These are phyloP conservation scores for Himalopsyche kuldschensis DNA, from an alignment of 2,888 invertebrate genomes.

Conservation along the genomic window DNA sequence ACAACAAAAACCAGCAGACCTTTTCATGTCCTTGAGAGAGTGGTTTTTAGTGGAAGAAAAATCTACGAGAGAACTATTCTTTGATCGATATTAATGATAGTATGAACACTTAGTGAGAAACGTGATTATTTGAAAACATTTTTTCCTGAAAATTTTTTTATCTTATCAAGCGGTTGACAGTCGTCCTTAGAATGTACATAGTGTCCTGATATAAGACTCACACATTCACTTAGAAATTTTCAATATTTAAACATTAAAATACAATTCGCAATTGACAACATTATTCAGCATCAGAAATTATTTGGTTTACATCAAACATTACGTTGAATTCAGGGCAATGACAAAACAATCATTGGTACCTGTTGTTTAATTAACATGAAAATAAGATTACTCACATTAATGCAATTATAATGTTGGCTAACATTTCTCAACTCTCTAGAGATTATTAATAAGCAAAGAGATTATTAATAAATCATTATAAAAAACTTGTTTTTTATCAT, in stretches of 20 bases:
- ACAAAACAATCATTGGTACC: too few relatives aligned
- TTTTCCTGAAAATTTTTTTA: background rate
- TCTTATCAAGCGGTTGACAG: conserved; percentile 1
- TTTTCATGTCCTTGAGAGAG: background rate
- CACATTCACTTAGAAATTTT: too few relatives aligned
- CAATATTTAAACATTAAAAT: too few relatives aligned
- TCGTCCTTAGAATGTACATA: background rate
- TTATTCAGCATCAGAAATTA: background rate
- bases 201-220: background rate
- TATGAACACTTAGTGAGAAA: background rate
- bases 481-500: too few relatives aligned
- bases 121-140: conserved; percentile 4
- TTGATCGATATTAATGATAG: background rate
- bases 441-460: too few relatives aligned
- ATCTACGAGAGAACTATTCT: background rate
- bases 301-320: background rate
- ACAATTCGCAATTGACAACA: background rate
- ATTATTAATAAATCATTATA: too few relatives aligned
- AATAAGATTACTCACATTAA: too few relatives aligned
- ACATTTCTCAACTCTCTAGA: too few relatives aligned
- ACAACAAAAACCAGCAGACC: background rate
- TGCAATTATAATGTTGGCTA: too few relatives aligned
- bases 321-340: too few relatives aligned
- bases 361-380: too few relatives aligned
- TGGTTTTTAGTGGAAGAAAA: background rate